Conservation (phyloP, 2,113 vertebrate genomes). For the Craseonycteris thonglongyai region DNA sequence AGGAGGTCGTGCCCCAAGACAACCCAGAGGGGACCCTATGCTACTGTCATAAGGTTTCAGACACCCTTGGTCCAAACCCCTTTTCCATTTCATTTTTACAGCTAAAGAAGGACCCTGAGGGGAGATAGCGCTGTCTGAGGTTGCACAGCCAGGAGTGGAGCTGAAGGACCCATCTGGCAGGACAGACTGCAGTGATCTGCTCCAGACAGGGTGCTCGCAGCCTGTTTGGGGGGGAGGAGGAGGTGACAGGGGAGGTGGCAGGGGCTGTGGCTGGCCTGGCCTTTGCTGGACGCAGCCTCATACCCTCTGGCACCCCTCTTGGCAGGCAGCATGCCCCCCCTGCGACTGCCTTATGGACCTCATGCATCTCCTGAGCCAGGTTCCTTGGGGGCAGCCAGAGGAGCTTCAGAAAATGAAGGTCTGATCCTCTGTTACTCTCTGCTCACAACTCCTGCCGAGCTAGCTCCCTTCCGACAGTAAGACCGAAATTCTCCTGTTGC, state of each 20-base stretch:
- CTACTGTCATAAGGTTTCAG: not conserved
- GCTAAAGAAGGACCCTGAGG: not conserved
- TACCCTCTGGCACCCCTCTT: no score
- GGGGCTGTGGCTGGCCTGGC: not conserved
- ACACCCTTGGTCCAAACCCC: not conserved
- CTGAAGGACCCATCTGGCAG: not conserved
- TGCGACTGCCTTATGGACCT: not conserved
- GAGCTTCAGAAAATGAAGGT: not conserved
- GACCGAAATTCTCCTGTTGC: not conserved
- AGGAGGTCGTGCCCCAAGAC: not conserved
- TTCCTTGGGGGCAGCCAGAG: not conserved
- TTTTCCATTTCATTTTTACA: not conserved
- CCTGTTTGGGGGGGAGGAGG: rapidly evolving
- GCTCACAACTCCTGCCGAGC: not conserved
- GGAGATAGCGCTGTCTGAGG: not conserved
- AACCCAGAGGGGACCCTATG: not conserved
- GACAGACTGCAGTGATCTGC: not conserved
- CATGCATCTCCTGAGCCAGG: not conserved
- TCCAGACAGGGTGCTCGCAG: not conserved
- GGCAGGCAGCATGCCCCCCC: not conserved
- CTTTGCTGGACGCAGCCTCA: not conserved
- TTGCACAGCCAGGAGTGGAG: not conserved
- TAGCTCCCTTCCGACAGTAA: not conserved
- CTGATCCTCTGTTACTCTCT: not conserved
- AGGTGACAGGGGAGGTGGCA: not conserved